Evolutionary conservation across 2,888 invertebrate genomes (phyloP), one percentile per base, ranked within the genome.

Genomic region (Campopleginae sp.): DNA sequence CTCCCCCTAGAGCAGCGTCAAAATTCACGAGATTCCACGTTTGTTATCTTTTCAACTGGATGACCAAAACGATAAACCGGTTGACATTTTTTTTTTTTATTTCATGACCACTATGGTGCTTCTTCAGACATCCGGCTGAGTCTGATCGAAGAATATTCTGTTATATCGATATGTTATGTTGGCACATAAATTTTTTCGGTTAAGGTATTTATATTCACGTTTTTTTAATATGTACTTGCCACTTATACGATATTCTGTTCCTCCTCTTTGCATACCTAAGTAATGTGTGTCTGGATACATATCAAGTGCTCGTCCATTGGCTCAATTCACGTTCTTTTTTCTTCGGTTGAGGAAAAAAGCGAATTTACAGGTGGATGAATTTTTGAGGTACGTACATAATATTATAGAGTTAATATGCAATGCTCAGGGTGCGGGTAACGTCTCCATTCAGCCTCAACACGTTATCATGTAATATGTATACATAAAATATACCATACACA

Each of bases 41-140:
- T 77, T 61, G 33, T 48, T 33, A 17, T 27, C 17, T 38, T 4
- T 19, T 44, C 33, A 46, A 27, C 17, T 14, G 17, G 14, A 54
- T 42, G 63, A 31, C 27, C 77, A 42, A 66, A 78, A 82, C 54
- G 58, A 17, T n/a, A 77, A 82, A 78, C 82, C 82, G 82, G 82
- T 82, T 48, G 72, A 27, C 23, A 23, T n/a, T 70, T 68, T 54
- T 31, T 71, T 31, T 58, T 74, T 61, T 70, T 71, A 70, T 63
- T 46, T 61, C 65, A 46, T 42, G 58, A 38, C 19, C 61, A 31
- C 66, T n/a, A n/a, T n/a, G n/a, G n/a, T 48, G 68, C 3, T 31
- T 38, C 33, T 66, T 61, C 82, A 46, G 58, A 78, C 68, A 81
- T 81, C 68, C 75, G 61, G 75, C 65, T 71, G 76, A 71, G 77